A percentile compares a stretch with the other conserved stretches of the same genome.
These are phyloP conservation scores for Podargus strigoides DNA, from an alignment of 2,797 vertebrate species.

Conservation along the genomic window DNA sequence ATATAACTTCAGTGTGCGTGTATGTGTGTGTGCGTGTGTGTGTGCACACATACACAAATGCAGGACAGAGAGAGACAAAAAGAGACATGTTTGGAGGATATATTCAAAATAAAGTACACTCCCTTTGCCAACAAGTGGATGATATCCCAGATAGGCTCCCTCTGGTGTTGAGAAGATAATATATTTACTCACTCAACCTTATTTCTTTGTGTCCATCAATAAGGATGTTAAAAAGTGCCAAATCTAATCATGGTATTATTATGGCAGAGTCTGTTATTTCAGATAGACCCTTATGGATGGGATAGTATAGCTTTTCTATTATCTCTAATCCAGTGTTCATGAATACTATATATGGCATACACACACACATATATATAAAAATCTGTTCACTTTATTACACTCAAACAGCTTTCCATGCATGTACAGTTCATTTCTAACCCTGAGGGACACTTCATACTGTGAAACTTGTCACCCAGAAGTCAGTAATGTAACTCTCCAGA, in stretches of 20 bases:
- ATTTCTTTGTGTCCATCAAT: not conserved
- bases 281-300: not conserved
- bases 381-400: not conserved
- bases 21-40: not conserved
- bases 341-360: not conserved
- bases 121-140: not conserved
- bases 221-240: not conserved
- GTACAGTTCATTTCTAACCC: not conserved
- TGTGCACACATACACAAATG: not conserved
- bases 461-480: not conserved
- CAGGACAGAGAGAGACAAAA: not conserved
- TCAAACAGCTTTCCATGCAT: not conserved
- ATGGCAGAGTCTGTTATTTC: not conserved
- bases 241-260: not conserved
- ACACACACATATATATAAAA: not conserved
- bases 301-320: not conserved
- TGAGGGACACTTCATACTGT: not conserved
- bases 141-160: slow-evolving; percentile 20
- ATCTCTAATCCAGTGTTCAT: not conserved
- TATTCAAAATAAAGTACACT: not conserved
- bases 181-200: not conserved
- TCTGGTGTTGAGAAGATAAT: slow-evolving; percentile 34
- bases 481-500: not conserved
- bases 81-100: not conserved
- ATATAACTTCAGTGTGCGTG: not conserved